Evolutionary conservation across 2,113 vertebrate genomes (phyloP), one percentile per base, ranked within the genome.

Genomic region (Gymnarchus niloticus): DNA sequence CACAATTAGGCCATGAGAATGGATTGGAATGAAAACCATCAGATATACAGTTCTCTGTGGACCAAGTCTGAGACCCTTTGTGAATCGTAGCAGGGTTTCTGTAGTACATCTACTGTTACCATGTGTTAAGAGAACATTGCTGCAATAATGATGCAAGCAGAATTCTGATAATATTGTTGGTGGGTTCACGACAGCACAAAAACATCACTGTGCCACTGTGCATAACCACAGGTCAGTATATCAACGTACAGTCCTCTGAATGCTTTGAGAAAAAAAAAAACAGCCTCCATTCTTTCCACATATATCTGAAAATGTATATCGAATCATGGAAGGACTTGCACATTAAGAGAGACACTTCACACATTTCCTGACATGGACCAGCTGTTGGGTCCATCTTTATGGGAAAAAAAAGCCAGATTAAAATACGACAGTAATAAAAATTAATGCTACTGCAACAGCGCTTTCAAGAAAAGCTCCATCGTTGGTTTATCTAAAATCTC

Each of bases 381-480:
- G 80, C n/a, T 81, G 80, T 81, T 54, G 80, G 46, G n/a, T 82
- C 80, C 51, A 37, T 82, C 52, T 82, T 37, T n/a, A 82, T 82
- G 49, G 14, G 59, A 48, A 48, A 82, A 82, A 82, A 2, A 33
- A 82, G 80, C 6, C 1, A 28, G 51, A 51, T 56, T 23, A 56
- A 82, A 82, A 56, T 56, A 82, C 80, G 37, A 52, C 80, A 33
- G 80, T 37, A 25, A 82, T 54, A 82, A 82, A 51, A 56, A 82
- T 82, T 6, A 56, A 82, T 82, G 56, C 51, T 33, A 82, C 51
- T 7, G 12, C 17, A 25, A 56, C 80, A 56, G 28, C 25, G 49
- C n/a, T 52, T 17, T 5, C 80, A 28, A 49, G 21, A 9, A 56
- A 82, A 82, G 80, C 80, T 14, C 48, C 14, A 37, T 56, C 51